A percentile compares a stretch with the other conserved stretches of the same genome.
These are phyloP conservation scores for Hydrozoanthus tunicans DNA, from an alignment of 64 coral and sea anemone genomes.

Conservation along the genomic window DNA sequence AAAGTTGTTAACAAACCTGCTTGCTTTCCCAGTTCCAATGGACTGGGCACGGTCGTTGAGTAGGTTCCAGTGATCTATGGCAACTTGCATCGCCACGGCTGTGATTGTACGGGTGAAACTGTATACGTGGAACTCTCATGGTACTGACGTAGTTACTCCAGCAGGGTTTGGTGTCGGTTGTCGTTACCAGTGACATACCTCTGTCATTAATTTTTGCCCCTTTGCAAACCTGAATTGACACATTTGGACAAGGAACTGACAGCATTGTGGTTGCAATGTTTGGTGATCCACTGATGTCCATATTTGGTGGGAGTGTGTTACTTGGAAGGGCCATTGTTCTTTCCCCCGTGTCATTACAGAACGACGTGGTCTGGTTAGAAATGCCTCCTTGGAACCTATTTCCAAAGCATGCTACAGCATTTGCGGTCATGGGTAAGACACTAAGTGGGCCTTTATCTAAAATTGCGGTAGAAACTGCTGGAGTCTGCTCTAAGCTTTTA, in stretches of 20 bases:
- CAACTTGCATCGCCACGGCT: not conserved
- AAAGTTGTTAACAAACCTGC: conserved; percentile 14
- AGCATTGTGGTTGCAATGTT: not conserved
- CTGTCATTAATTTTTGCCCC: not conserved
- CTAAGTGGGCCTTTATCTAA: no score
- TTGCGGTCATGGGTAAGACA: not conserved
- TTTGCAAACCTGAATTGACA: no score
- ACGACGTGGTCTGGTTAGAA: not conserved
- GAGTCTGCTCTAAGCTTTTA: not conserved
- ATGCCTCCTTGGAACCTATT: not conserved
- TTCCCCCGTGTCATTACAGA: not conserved
- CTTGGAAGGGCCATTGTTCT: not conserved
- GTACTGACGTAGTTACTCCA: conserved; percentile 9
- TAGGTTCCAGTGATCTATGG: not conserved
- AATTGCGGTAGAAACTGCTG: not conserved
- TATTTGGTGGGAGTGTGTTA: not conserved
- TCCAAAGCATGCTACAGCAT: not conserved
- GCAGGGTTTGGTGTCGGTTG: not conserved
- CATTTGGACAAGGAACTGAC: not conserved
- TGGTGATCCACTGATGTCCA: not conserved
- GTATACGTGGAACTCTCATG: conserved; percentile 51
- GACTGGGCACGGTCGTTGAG: not conserved
- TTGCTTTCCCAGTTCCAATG: not conserved
- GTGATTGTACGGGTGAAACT: conserved; percentile 35
- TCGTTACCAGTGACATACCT: not conserved